phyloP scores from a whole-genome alignment of 2,888 invertebrate genomes.

The Poecilus cupreus region DNA sequence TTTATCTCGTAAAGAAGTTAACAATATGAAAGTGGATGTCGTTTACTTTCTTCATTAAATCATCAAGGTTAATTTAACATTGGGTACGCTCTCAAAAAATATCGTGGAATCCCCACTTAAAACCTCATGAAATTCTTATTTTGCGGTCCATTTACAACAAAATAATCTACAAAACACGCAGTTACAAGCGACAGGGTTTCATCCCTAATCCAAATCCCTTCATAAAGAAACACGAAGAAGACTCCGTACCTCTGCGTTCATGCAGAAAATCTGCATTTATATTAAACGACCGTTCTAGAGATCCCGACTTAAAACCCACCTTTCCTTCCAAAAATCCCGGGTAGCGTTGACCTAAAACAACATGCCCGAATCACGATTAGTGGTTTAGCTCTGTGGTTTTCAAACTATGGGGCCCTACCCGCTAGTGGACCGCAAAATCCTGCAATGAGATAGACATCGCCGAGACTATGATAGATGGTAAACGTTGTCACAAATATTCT shows the following conservation, averaged over 20 bases:
- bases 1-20: no score
- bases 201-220: background rate
- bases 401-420: no score
- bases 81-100: background rate
- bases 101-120: background rate
- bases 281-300: conserved; percentile 6
- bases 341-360: conserved; percentile 34
- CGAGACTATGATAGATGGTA: no score
- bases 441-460: no score
- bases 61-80: background rate
- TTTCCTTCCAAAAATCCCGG: background rate
- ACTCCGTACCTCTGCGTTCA: background rate
- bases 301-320: background rate
- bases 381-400: background rate
- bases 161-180: conserved; percentile 45
- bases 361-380: background rate
- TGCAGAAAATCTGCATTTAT: conserved; percentile 51
- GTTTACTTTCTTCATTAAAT: no score
- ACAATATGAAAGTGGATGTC: no score
- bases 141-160: conserved; percentile 27
- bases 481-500: no score
- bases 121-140: conserved; percentile 1
- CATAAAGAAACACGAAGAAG: conserved; percentile 1
- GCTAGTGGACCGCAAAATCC: no score
- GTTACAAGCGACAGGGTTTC: background rate